phyloP scores from a whole-genome alignment of 1,140 invertebrate species.

The Tetramorium parvispinum region DNA sequence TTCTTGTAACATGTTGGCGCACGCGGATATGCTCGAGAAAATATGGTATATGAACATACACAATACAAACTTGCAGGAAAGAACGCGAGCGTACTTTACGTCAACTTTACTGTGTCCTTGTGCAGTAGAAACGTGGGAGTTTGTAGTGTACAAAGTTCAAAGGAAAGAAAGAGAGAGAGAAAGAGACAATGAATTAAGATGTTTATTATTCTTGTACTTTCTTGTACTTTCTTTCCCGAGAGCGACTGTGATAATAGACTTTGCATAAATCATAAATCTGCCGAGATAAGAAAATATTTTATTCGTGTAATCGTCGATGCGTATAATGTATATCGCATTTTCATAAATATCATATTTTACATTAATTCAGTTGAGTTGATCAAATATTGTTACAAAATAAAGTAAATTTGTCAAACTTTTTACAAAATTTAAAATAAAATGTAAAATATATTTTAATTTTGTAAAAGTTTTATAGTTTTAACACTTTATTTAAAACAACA shows the following conservation, averaged over 20 bases:
- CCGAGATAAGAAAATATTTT: neutral
- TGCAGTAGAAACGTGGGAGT: neutral
- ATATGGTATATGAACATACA: neutral
- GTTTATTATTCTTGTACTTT: slow-evolving; percentile 29
- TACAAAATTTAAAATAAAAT: slow-evolving; percentile 15
- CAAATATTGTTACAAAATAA: neutral
- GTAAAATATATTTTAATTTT: neutral
- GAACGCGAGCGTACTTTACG: slow-evolving; percentile 4
- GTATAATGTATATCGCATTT: neutral
- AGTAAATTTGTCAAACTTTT: neutral
- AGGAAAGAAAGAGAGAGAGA: neutral
- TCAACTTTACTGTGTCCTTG: slow-evolving; percentile 9
- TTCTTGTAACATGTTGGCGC: neutral
- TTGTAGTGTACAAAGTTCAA: slow-evolving; percentile 42
- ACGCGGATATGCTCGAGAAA: neutral
- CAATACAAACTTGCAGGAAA: neutral
- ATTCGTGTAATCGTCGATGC: slow-evolving; percentile 12
- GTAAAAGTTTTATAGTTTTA: neutral
- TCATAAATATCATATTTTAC: slow-evolving; percentile 26
- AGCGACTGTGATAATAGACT: neutral
- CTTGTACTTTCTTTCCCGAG: neutral
- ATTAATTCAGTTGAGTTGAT: neutral
- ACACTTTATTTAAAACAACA: neutral
- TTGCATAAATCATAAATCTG: slow-evolving; percentile 10
- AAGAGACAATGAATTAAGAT: slow-evolving; percentile 5